A percentile compares a stretch with the other conserved stretches of the same genome.
Conservation (phyloP, 2,797 vertebrate genomes). For the Ctenopoma multispine region DNA sequence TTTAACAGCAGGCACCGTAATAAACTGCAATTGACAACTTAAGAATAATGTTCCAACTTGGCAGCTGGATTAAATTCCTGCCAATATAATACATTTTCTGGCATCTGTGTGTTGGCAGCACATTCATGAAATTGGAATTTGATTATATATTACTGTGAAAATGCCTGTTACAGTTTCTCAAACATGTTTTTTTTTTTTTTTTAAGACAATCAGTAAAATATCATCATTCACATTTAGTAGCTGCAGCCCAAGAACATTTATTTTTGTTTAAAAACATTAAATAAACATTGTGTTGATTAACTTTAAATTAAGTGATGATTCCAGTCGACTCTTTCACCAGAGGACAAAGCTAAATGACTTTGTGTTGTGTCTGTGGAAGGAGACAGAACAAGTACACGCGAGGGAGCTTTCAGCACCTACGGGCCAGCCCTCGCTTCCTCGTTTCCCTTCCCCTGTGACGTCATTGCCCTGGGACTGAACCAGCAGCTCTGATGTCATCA, state of each 20-base stretch:
- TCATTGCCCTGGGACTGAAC: constrained; percentile 23
- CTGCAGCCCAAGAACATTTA: not conserved
- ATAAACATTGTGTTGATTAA: not conserved
- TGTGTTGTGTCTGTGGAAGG: not conserved
- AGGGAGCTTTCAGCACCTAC: not conserved
- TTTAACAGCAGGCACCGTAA: not conserved
- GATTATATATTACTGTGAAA: not conserved
- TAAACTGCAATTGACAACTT: not conserved
- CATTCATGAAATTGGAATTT: constrained; percentile 1
- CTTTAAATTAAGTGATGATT: not conserved
- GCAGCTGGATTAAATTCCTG: not conserved
- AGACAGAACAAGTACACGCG: not conserved
- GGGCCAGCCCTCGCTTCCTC: not conserved
- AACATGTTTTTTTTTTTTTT: no score
- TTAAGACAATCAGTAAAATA: no score
- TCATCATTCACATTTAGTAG: no score
- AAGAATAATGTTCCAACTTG: no score
- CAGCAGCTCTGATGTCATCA: constrained; percentile 63
- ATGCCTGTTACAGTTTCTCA: no score
- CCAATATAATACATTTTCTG: not conserved
- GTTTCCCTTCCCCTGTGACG: not conserved
- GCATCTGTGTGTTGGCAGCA: not conserved
- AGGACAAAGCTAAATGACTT: no score
- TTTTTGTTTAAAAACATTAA: not conserved
- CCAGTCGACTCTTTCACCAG: no score